Percentiles rank a stretch among this genome's conserved stretches.
Conservation (phyloP, 1,140 invertebrate species). For the Diploscapter pachys region DNA sequence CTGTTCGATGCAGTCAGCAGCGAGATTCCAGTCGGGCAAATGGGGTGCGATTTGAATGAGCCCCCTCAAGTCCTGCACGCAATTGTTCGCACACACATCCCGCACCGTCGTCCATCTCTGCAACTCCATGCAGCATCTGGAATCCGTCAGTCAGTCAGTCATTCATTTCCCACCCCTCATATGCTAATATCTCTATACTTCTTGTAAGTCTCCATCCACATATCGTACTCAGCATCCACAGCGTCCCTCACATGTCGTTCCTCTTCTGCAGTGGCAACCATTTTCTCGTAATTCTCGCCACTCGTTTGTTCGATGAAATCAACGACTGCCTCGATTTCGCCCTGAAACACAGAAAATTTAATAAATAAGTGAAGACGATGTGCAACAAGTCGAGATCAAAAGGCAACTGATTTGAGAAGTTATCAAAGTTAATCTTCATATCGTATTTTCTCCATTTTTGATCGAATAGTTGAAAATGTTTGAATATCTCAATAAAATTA, state of each 20-base stretch:
- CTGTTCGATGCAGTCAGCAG: constrained; percentile 18
- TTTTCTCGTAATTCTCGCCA: background rate
- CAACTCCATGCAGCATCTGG: constrained; percentile 10
- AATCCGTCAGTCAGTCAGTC: background rate
- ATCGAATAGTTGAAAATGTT: background rate
- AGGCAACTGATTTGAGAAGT: background rate
- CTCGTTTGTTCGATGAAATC: background rate
- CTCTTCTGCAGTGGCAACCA: background rate
- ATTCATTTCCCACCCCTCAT: no score
- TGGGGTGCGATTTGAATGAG: constrained; percentile 17
- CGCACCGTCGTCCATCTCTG: constrained; percentile 16
- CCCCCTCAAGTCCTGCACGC: constrained; percentile 1
- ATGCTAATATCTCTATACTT: no score
- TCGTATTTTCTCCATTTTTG: background rate
- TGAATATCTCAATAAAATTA: background rate
- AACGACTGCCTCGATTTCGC: background rate
- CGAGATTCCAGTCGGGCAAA: constrained; percentile 23
- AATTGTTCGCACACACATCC: constrained; percentile 10
- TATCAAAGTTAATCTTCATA: background rate
- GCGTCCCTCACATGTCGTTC: background rate
- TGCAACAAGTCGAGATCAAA: background rate
- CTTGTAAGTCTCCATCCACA: constrained; percentile 16
- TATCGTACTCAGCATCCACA: constrained; percentile 13
- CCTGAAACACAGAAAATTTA: constrained; percentile 4
- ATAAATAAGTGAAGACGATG: background rate